Evolutionary conservation across 2,888 invertebrate genomes (phyloP).

Genomic region (Tineola bisselliella): DNA sequence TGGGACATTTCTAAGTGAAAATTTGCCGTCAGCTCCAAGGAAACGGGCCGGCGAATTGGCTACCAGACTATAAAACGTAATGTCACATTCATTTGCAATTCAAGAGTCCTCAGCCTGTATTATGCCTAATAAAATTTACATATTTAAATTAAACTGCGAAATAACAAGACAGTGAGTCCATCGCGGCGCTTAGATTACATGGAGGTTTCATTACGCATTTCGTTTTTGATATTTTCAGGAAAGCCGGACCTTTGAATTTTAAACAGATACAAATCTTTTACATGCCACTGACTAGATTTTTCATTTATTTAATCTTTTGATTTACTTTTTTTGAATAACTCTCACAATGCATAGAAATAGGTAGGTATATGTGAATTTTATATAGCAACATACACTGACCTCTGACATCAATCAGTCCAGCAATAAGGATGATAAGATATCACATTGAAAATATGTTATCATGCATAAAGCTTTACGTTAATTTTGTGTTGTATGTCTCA

Average conservation of each 20-base stretch:
- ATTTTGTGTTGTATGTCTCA: neutral
- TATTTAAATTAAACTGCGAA: constrained; percentile 67
- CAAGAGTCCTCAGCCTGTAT: constrained; percentile 63
- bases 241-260: constrained; percentile 10
- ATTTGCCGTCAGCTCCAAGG: constrained; percentile 51
- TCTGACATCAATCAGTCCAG: constrained; percentile 46
- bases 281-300: neutral
- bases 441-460: neutral
- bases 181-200: constrained; percentile 44
- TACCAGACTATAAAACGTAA: constrained; percentile 65
- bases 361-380: neutral
- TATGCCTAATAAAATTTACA: constrained; percentile 68
- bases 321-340: neutral
- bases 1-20: constrained; percentile 49
- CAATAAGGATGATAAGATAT: constrained; percentile 17
- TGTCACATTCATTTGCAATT: constrained; percentile 68
- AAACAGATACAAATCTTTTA: constrained; percentile 8
- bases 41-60: constrained; percentile 61
- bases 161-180: constrained; percentile 61
- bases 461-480: neutral
- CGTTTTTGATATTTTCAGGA: constrained; percentile 18
- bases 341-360: neutral
- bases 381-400: constrained; percentile 23
- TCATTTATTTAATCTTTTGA: neutral
- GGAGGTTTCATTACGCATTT: constrained; percentile 30